phyloP scores from a whole-genome alignment of 2,888 invertebrate species.

The Thera britannica region DNA sequence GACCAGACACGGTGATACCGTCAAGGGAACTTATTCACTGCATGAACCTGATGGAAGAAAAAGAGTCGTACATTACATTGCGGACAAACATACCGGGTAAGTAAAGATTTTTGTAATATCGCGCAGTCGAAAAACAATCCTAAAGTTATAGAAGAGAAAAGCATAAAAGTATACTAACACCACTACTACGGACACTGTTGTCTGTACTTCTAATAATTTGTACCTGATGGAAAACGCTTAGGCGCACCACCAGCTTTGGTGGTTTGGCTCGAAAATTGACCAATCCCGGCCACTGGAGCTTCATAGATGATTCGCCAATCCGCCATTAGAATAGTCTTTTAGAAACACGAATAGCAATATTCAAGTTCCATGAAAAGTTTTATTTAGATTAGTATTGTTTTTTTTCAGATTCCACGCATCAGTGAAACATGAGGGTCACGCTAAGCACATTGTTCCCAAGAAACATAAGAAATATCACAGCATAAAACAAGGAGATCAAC shows the following conservation, averaged over 20 bases:
- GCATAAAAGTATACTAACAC: too few relatives aligned
- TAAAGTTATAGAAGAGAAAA: too few relatives aligned
- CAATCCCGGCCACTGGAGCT: too few relatives aligned
- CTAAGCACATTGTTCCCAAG: conserved; percentile 42
- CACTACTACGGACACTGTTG: too few relatives aligned
- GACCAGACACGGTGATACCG: conserved; percentile 73
- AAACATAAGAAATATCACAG: conserved; percentile 41
- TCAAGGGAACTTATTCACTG: conserved; percentile 60
- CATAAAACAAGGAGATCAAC: conserved; percentile 15
- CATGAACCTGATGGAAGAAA: conserved; percentile 80
- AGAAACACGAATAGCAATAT: background rate
- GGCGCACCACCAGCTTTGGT: too few relatives aligned
- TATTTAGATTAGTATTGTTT: background rate
- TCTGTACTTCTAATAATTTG: too few relatives aligned
- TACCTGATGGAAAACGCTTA: too few relatives aligned
- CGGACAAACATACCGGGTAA: conserved; percentile 76
- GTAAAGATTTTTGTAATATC: background rate
- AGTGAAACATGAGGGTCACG: conserved; percentile 52
- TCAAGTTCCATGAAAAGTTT: background rate
- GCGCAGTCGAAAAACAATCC: too few relatives aligned
- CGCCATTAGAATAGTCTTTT: background rate
- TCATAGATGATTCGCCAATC: too few relatives aligned
- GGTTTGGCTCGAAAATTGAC: too few relatives aligned
- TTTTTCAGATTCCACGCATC: conserved; percentile 55
- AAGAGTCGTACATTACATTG: conserved; percentile 79